Conservation (phyloP, 30 jellyfish, hydroid and myxozoan species). For the Pelagia noctiluca region DNA sequence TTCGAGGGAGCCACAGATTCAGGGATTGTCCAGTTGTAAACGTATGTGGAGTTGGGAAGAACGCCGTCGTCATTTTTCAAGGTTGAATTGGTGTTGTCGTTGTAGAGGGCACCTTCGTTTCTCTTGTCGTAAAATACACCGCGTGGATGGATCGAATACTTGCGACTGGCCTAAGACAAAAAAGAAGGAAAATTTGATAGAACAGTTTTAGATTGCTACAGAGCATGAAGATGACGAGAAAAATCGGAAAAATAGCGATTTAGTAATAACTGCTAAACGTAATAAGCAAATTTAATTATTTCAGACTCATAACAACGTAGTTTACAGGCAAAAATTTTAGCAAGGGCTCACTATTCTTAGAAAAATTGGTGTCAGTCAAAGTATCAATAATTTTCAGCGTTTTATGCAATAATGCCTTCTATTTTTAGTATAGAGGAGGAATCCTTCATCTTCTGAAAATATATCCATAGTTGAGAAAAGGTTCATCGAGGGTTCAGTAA, state of each 20-base stretch:
- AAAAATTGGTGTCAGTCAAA: not conserved
- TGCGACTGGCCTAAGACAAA: constrained; percentile 36
- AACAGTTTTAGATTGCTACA: not conserved
- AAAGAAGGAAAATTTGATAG: not conserved
- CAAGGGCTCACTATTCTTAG: not conserved
- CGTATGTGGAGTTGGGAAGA: constrained; percentile 52
- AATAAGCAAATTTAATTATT: too few species aligned
- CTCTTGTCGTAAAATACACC: constrained; percentile 75
- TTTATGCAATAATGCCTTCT: too few species aligned
- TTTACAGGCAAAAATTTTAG: not conserved
- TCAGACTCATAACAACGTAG: not conserved
- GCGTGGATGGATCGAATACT: constrained; percentile 70
- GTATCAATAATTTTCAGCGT: not conserved
- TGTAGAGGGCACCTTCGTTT: constrained; percentile 69
- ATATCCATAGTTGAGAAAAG: too few species aligned
- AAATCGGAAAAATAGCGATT: not conserved
- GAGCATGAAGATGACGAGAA: not conserved
- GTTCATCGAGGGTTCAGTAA: too few species aligned
- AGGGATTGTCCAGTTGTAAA: constrained; percentile 69
- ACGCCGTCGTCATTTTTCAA: constrained; percentile 28
- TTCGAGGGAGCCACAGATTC: constrained; percentile 58
- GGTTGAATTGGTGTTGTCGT: constrained; percentile 39
- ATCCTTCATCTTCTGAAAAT: too few species aligned
- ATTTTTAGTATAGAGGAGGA: too few species aligned
- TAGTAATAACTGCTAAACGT: not conserved